Percentiles rank a stretch among this genome's conserved stretches.
These are phyloP conservation scores for Morone chrysops DNA, from an alignment of 2,113 vertebrate genomes.

Conservation along the genomic window DNA sequence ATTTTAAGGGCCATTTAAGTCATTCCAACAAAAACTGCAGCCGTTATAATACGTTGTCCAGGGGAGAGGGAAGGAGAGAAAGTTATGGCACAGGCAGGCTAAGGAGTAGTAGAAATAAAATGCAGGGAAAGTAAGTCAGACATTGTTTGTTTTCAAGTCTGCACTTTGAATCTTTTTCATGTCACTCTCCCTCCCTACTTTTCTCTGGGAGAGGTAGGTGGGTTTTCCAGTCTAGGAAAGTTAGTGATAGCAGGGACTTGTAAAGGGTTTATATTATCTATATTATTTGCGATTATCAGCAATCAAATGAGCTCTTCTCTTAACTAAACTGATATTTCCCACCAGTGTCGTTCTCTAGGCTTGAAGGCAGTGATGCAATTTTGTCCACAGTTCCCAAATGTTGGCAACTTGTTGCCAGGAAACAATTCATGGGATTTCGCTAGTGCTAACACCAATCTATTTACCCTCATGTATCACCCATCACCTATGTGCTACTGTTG, in stretches of 20 bases:
- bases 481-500: conserved; percentile 16
- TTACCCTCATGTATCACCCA: conserved; percentile 7
- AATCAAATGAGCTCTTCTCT: conserved; percentile 41
- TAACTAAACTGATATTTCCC: conserved; percentile 30
- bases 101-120: conserved; percentile 46
- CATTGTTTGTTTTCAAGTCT: conserved; percentile 80
- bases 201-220: conserved; percentile 1
- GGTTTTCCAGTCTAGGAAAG: conserved; percentile 57
- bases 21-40: conserved; percentile 80
- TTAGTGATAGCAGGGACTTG: conserved; percentile 56
- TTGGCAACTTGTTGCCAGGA: conserved; percentile 27
- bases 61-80: conserved; percentile 24
- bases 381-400: background rate
- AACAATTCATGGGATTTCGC: conserved; percentile 29
- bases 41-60: conserved; percentile 67
- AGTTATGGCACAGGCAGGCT: conserved; percentile 44
- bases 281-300: conserved; percentile 23
- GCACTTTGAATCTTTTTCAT: conserved; percentile 49
- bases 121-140: conserved; percentile 69
- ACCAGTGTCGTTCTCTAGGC: conserved; percentile 9
- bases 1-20: conserved; percentile 78
- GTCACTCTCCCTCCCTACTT: conserved; percentile 6
- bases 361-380: background rate
- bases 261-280: conserved; percentile 45
- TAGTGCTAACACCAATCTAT: conserved; percentile 13